phyloP scores from a whole-genome alignment of 2,797 vertebrate genomes.

The Darevskia mixta region DNA sequence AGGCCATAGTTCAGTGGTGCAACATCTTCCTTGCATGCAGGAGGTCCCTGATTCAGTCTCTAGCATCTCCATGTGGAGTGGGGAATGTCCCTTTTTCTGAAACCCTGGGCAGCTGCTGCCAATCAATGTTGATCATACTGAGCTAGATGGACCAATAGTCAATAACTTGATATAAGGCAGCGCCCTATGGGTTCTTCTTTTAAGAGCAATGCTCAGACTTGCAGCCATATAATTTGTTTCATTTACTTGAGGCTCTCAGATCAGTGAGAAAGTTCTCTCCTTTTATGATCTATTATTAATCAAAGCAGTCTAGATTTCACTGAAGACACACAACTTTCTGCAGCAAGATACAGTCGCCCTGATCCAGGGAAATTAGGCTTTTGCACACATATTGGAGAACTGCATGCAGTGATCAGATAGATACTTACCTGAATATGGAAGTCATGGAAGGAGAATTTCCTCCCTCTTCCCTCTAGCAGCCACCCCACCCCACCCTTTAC shows the following conservation, averaged over 20 bases:
- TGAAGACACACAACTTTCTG: slow-evolving; percentile 55
- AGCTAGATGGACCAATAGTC: too few relatives aligned
- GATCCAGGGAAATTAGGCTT: background rate
- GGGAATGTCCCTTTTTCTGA: too few relatives aligned
- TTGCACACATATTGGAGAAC: background rate
- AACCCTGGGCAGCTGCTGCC: too few relatives aligned
- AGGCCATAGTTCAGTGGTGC: too few relatives aligned
- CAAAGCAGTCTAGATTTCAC: slow-evolving; percentile 64
- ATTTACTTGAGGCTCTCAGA: slow-evolving; percentile 46
- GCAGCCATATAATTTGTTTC: slow-evolving; percentile 40
- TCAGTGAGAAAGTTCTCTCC: slow-evolving; percentile 35
- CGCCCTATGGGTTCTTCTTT: background rate
- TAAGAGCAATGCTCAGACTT: slow-evolving; percentile 8
- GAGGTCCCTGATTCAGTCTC: too few relatives aligned
- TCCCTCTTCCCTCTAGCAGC: too few relatives aligned
- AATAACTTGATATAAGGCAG: too few relatives aligned
- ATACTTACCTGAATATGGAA: background rate
- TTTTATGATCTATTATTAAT: slow-evolving; percentile 67
- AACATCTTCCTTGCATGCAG: too few relatives aligned
- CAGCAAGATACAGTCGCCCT: slow-evolving; percentile 33
- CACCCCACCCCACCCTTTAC: too few relatives aligned
- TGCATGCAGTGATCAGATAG: background rate
- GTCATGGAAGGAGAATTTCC: too few relatives aligned
- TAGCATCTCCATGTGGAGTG: background rate
- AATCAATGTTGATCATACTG: too few relatives aligned